Base-by-base conservation (phyloP, 2,113 vertebrate genomes). In the Nestor notabilis region DNA sequence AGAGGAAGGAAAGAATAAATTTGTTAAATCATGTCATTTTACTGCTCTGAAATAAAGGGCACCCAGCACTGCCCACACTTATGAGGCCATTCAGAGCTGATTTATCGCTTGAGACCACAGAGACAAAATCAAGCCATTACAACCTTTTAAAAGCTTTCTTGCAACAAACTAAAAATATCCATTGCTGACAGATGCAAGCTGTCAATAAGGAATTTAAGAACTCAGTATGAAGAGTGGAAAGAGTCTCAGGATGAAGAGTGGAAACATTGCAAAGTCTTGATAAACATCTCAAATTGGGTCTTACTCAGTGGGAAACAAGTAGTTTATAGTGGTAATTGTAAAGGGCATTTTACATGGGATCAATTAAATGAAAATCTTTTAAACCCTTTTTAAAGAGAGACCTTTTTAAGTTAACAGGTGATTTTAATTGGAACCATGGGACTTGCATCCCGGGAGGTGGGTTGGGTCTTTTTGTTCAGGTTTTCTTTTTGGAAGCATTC, bases 351-450 rank as follows among this genome's bases (percentile, higher is more conserved):
- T 99, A 98, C 98, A 98, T 96, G 75, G 98, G 98, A 98, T 99
- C 99, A 99, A 99, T 99, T 99, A 99, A 99, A 99, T 98, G 99
- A 99, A 99, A 99, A 99, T 99, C 99, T 99, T 99, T 99, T 99
- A 99, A 99, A 99, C 97, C 99, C 99, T 98, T 98, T 99, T 99
- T 99, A 99, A 99, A 99, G 98, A 98, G 95, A 97, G 98, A 99
- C 99, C 99, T 99, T 99, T 99, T 98, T 98, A 97, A 93, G 98
- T 98, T 99, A 99, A 99, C 99, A 99, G 99, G 99, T 99, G 99
- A 99, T 99, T 99, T 99, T 99, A 99, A 99, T 99, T 99, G 99
- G 99, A 99, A 98, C 98, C 98, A 98, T 98, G 97, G 98, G 99
- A 98, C 98, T 98, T 96, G 98, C 97, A 95, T 98, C 98, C 97